Percentiles rank a stretch among this genome's conserved stretches.
phyloP scores from a whole-genome alignment of 1,140 invertebrate species.

The Drosophila grimshawi region DNA sequence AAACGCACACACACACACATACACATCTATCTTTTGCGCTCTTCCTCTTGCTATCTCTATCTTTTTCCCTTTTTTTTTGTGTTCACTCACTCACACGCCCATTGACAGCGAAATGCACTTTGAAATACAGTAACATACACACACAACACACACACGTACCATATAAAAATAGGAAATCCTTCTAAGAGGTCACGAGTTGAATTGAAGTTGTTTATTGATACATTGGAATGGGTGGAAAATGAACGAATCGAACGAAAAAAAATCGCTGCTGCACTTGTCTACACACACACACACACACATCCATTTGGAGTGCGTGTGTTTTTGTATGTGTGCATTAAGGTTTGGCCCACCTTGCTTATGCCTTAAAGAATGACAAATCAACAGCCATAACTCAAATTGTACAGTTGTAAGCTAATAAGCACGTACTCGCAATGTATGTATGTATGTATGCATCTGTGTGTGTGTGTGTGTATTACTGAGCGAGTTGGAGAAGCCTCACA shows the following conservation, averaged over 20 bases:
- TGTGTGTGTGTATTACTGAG: slow-evolving; percentile 16
- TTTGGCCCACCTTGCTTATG: slow-evolving; percentile 59
- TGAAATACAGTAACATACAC: slow-evolving; percentile 77
- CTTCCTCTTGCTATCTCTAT: slow-evolving; percentile 12
- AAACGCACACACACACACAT: slow-evolving; percentile 14
- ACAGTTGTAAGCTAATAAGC: slow-evolving; percentile 48
- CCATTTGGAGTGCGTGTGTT: slow-evolving; percentile 11
- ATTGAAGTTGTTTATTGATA: slow-evolving; percentile 62
- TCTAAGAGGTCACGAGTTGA: slow-evolving; percentile 79
- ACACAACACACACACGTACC: slow-evolving; percentile 41
- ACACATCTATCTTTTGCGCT: slow-evolving; percentile 25
- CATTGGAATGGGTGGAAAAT: slow-evolving; percentile 30
- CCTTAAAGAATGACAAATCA: slow-evolving; percentile 53
- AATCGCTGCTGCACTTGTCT: slow-evolving; percentile 55
- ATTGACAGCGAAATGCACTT: slow-evolving; percentile 61
- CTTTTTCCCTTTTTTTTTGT: slow-evolving; percentile 10
- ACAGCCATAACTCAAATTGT: slow-evolving; percentile 47
- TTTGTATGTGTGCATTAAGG: slow-evolving; percentile 12
- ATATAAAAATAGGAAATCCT: slow-evolving; percentile 77
- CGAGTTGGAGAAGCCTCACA: slow-evolving; percentile 46
- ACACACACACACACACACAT: slow-evolving; percentile 5
- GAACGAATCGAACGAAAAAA: slow-evolving; percentile 12
- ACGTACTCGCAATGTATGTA: slow-evolving; percentile 36
- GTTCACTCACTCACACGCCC: slow-evolving; percentile 32
- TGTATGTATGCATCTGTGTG: slow-evolving; percentile 6